Base-by-base conservation (phyloP, 2,797 vertebrate genomes). In the Streptopelia turtur region DNA sequence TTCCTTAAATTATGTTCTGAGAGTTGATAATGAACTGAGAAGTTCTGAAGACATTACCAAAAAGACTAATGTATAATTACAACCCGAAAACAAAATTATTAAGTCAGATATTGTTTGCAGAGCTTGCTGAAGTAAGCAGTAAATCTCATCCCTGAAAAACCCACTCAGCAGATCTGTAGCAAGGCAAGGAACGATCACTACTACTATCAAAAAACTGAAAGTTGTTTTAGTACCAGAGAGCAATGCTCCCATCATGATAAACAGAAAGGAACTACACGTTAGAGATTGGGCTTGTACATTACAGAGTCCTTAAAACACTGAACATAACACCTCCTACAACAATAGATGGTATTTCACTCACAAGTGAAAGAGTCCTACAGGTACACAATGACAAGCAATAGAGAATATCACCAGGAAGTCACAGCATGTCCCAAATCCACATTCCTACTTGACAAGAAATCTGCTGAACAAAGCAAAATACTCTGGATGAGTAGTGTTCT, bases 41-140 rank as follows among this genome's bases (percentile, higher is more conserved):
- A 90, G 69, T 83, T 96, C 92, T 87, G 84, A 96, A 97, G 93
- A 76, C 96, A 94, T 92, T 91, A 94, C 90, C 74, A 87, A 75
- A 77, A 83, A 93, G 65, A 90, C 70, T 11, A 76, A 92, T 49
- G 28, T 87, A 79, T 87, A 97, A 97, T 96, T 96, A 95, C 82
- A 97, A 96, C 87, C 75, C 95, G 57, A 91, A 96, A 93, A 72
- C 37, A 80, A 93, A 96, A 95, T 78, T 63, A 63, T 90, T 80
- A 91, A 83, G 75, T 85, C 63, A 77, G 79, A 92, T 39, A 71
- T 9, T 87, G 88, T 66, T 33, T 94, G 75, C 93, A 95, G 94
- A 94, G 87, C 39, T 65, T 68, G 64, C 69, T 85, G 30, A 23
- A 88, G 56, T 69, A 94, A 85, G 86, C 94, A 76, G 33, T 79